These are phyloP conservation scores for Magallana ariakensis DNA, from an alignment of 1,140 invertebrate genomes.

Conservation along the genomic window DNA sequence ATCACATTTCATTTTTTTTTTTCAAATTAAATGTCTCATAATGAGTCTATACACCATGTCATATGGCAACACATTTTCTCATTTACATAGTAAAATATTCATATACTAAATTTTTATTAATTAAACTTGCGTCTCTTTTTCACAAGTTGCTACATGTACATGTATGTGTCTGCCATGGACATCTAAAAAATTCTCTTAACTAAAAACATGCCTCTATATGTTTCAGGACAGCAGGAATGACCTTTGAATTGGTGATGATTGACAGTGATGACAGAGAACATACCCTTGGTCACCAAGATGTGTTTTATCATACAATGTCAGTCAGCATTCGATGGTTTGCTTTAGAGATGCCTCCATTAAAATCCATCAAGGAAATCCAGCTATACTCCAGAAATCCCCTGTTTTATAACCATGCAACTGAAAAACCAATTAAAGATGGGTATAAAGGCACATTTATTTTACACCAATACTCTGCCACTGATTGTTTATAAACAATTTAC, in stretches of 20 bases:
- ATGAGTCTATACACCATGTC: too few relatives aligned
- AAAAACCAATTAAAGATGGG: constrained; percentile 63
- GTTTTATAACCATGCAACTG: constrained; percentile 65
- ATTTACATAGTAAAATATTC: too few relatives aligned
- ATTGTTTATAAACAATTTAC: too few relatives aligned
- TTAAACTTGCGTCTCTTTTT: too few relatives aligned
- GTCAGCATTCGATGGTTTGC: constrained; percentile 66
- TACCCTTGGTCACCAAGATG: constrained; percentile 55
- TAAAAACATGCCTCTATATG: background rate
- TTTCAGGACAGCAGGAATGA: constrained; percentile 64
- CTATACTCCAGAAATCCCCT: constrained; percentile 68
- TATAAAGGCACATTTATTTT: constrained; percentile 43
- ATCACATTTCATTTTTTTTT: too few relatives aligned
- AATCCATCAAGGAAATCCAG: constrained; percentile 56
- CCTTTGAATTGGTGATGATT: constrained; percentile 65
- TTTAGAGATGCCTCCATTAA: constrained; percentile 60
- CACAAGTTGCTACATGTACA: too few relatives aligned
- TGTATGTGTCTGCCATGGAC: too few relatives aligned
- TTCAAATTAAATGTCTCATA: too few relatives aligned
- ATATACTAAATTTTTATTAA: too few relatives aligned
- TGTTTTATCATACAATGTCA: constrained; percentile 65
- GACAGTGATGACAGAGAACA: constrained; percentile 63
- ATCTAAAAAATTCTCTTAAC: too few relatives aligned
- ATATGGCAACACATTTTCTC: too few relatives aligned
- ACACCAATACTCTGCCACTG: too few relatives aligned